Evolutionary conservation across 2,113 vertebrate genomes (phyloP).

Genomic region (Rhea americana): DNA sequence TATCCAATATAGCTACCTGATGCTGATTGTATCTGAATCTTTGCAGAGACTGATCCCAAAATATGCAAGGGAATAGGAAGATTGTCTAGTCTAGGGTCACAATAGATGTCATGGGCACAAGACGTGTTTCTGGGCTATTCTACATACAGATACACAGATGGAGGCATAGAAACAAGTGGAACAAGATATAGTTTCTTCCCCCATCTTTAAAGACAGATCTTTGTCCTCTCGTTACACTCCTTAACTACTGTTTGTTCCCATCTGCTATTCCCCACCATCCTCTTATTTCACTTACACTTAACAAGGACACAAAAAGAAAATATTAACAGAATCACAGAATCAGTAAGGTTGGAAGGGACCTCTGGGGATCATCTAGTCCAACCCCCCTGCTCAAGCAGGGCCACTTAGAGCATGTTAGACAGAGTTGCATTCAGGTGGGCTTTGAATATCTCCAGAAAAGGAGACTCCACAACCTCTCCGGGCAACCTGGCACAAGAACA

Average conservation of each 20-base stretch:
- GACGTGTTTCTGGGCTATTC: background rate
- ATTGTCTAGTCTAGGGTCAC: background rate
- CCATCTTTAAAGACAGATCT: background rate
- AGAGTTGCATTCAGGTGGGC: too few species aligned
- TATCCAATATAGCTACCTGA: background rate
- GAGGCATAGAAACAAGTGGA: background rate
- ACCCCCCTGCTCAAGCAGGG: too few species aligned
- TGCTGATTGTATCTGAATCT: background rate
- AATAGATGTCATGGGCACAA: background rate
- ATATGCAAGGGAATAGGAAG: background rate
- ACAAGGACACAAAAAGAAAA: background rate
- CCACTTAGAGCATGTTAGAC: too few species aligned
- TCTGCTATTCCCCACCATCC: too few species aligned
- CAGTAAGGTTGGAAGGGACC: too few species aligned
- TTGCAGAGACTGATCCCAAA: background rate
- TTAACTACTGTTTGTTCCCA: background rate
- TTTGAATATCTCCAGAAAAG: too few species aligned
- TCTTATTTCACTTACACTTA: too few species aligned
- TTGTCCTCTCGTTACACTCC: background rate
- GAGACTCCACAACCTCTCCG: too few species aligned
- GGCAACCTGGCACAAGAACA: background rate
- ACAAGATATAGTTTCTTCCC: background rate
- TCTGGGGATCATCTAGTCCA: too few species aligned
- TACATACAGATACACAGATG: background rate
- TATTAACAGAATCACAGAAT: background rate